A percentile compares a stretch with the other conserved stretches of the same genome.
These are phyloP conservation scores for Petrocephalus sullivani DNA, from an alignment of 2,797 vertebrate genomes.

Conservation along the genomic window DNA sequence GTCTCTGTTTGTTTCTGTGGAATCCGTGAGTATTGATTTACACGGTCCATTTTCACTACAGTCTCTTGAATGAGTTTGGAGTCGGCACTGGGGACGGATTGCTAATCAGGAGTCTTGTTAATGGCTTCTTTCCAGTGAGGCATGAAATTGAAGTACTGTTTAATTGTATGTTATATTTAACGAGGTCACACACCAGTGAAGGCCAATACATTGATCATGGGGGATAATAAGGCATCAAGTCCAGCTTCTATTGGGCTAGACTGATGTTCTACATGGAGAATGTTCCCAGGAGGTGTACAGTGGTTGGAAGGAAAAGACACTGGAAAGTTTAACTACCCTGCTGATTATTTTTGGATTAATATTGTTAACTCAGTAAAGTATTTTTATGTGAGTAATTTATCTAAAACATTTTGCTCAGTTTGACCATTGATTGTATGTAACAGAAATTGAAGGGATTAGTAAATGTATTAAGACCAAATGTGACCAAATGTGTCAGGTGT, in stretches of 20 bases:
- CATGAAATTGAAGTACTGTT: slow-evolving; percentile 11
- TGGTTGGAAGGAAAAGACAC: not conserved
- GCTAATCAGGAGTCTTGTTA: not conserved
- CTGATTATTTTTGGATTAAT: not conserved
- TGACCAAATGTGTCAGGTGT: not conserved
- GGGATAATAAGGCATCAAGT: not conserved
- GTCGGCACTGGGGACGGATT: not conserved
- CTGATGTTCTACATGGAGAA: not conserved
- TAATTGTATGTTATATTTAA: not conserved
- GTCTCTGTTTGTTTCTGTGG: not conserved
- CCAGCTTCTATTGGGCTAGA: not conserved
- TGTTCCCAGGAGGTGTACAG: not conserved
- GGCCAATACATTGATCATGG: not conserved
- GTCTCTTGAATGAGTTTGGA: not conserved
- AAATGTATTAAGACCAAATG: not conserved
- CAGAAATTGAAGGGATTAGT: not conserved
- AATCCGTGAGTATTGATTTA: slow-evolving; percentile 6
- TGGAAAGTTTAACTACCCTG: not conserved
- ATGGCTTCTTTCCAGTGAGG: not conserved
- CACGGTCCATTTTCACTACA: not conserved
- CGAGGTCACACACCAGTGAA: not conserved
- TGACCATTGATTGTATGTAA: not conserved
- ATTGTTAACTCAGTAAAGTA: not conserved
- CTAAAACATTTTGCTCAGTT: not conserved
- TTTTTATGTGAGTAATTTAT: not conserved